phyloP scores from a whole-genome alignment of 2,113 vertebrate genomes.

The Carlito syrichta region DNA sequence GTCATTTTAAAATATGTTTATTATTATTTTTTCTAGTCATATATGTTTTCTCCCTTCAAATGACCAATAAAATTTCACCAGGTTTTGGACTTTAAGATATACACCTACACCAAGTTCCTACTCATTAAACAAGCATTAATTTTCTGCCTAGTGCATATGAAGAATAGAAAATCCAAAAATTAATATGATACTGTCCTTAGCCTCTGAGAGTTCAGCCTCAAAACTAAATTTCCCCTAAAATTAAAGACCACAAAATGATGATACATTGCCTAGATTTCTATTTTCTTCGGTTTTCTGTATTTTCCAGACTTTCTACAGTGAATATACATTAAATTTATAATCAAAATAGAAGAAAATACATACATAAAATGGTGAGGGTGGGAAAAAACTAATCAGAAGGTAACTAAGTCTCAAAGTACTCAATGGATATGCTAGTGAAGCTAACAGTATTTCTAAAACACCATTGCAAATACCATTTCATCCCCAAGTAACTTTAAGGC shows the following conservation, averaged over 20 bases:
- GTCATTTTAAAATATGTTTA: not conserved
- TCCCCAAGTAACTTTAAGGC: not conserved
- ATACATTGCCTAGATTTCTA: not conserved
- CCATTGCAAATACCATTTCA: not conserved
- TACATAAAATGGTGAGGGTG: not conserved
- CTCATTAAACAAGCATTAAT: not conserved
- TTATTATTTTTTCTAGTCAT: not conserved
- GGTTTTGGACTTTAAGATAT: conserved; percentile 19
- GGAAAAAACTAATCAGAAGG: conserved; percentile 11
- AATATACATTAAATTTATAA: not conserved
- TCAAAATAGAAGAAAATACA: not conserved
- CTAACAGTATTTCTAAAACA: not conserved
- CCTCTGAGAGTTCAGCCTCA: not conserved
- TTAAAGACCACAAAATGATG: not conserved
- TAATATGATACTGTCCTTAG: not conserved
- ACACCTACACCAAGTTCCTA: not conserved
- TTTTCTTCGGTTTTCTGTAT: not conserved
- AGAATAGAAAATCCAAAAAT: conserved; percentile 32
- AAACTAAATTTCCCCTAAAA: conserved; percentile 25
- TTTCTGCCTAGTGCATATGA: not conserved
- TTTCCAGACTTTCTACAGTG: not conserved
- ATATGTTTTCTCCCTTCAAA: not conserved
- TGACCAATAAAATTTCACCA: not conserved
- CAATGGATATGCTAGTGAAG: not conserved
- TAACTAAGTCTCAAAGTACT: not conserved